Evolutionary conservation across 92 coral and sea anemone genomes (phyloP).

Genomic region (Meandrina meandrites): DNA sequence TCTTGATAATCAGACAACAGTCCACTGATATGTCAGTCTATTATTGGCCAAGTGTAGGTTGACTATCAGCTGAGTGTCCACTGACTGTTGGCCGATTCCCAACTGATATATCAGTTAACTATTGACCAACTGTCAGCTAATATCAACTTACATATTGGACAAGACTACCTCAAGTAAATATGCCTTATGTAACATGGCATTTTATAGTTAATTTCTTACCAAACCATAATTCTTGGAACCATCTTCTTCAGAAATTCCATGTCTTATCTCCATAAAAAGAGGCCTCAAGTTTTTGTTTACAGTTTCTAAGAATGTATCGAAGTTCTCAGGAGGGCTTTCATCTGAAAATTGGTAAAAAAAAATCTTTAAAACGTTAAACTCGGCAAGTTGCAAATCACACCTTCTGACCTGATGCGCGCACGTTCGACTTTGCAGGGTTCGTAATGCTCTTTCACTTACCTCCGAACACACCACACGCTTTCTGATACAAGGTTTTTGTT

Average conservation of each 20-base stretch:
- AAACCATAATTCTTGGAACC: conserved; percentile 79
- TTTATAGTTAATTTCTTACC: conserved; percentile 54
- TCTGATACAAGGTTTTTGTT: conserved; percentile 52
- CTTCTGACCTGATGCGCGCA: neutral
- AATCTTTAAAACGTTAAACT: neutral
- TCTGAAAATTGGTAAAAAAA: conserved; percentile 28
- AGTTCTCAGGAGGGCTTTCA: conserved; percentile 44
- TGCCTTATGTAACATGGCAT: neutral
- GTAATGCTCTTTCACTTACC: conserved; percentile 54
- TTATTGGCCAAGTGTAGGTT: too few species aligned
- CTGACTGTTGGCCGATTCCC: too few species aligned
- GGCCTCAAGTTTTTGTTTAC: conserved; percentile 73
- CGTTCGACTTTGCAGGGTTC: neutral
- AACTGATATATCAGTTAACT: too few species aligned
- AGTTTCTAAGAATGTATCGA: conserved; percentile 59
- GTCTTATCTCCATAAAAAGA: conserved; percentile 82
- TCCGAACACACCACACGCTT: conserved; percentile 67
- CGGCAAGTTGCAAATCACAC: too few species aligned
- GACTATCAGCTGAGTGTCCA: too few species aligned
- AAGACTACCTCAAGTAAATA: too few species aligned
- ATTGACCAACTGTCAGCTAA: too few species aligned
- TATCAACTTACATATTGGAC: too few species aligned
- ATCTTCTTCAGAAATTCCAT: conserved; percentile 87
- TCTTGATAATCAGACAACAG: too few species aligned
- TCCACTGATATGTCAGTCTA: too few species aligned